Evolutionary conservation across 2,797 vertebrate genomes (phyloP).

Genomic region (Myotis daubentonii): DNA sequence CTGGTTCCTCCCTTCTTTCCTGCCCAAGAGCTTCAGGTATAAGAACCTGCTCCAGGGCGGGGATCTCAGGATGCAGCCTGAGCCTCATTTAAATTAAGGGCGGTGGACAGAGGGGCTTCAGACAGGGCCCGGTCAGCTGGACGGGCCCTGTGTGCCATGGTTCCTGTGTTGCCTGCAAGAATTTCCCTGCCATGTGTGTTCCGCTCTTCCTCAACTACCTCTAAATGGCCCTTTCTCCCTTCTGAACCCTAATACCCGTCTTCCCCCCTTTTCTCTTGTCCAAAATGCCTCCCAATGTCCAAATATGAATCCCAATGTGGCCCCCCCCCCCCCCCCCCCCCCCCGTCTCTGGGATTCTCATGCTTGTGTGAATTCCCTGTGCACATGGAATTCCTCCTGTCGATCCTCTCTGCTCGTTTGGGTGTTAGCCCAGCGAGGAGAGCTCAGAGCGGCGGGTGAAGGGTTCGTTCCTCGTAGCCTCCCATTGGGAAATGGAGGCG

Average conservation of each 20-base stretch:
- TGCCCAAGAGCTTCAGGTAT: neutral
- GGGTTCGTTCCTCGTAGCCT: neutral
- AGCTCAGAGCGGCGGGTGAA: too few species aligned
- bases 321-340: too few species aligned
- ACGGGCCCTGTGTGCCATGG: too few species aligned
- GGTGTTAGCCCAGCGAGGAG: neutral
- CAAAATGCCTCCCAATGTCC: neutral
- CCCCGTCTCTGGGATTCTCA: neutral
- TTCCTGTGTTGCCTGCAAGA: neutral
- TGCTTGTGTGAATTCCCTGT: too few species aligned
- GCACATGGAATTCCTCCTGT: neutral
- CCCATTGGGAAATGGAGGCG: neutral
- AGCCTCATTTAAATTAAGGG: fast-evolving
- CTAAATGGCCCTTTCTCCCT: neutral
- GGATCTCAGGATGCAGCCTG: neutral
- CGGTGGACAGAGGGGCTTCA: neutral
- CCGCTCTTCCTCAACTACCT: neutral
- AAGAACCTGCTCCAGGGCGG: neutral
- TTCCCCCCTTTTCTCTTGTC: too few species aligned
- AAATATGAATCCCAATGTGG: fast-evolving
- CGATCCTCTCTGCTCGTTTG: neutral
- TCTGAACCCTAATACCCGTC: neutral
- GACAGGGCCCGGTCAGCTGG: fast-evolving
- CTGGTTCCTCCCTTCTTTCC: neutral
- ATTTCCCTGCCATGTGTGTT: neutral